Evolutionary conservation across 2,888 invertebrate genomes (phyloP), one percentile per base, ranked within the genome.

Genomic region (Temnothorax unifasciatus): DNA sequence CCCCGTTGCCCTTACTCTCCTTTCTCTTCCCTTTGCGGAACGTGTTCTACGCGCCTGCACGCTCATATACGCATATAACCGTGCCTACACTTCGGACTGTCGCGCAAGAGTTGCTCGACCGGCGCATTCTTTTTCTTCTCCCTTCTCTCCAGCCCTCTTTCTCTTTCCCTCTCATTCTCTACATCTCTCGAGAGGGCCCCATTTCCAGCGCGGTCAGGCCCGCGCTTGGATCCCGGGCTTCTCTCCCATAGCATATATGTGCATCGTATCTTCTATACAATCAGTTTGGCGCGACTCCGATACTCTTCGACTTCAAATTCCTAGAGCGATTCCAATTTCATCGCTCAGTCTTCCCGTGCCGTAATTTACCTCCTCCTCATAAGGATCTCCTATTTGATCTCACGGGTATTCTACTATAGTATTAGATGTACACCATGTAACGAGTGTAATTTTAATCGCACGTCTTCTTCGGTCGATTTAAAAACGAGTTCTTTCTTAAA

Each of bases 41-140:
- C 89, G 90, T 90, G 89, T 90, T 90, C 86, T 90, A 90, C 90
- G 90, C 90, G 90, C 84, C 83, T 90, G 89, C 90, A 90, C 89
- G 86, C 88, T 83, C 74, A 85, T 89, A 89, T 83, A 86, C 85
- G 88, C 86, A 73, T 79, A 69, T 79, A 84, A 86, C 85, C 34
- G 85, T 86, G 83, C 81, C 82, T 86, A 86, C 85, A 88, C 86
- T 86, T 86, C 86, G 82, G 87, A 85, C 88, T 90, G 90, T 90
- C 91, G 88, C 87, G 91, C 91, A 86, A 91, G 92, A 92, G 92
- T 92, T 90, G 92, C 91, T 91, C 91, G 92, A 92, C 92, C 92
- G 88, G 89, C 89, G 89, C 81, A 83, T 89, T 89, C 85, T 87
- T 88, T 88, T 89, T 89, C 82, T 82, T 85, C 83, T 81, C 41